Evolutionary conservation across 2,113 vertebrate species (phyloP).

Genomic region (Apteryx mantelli): DNA sequence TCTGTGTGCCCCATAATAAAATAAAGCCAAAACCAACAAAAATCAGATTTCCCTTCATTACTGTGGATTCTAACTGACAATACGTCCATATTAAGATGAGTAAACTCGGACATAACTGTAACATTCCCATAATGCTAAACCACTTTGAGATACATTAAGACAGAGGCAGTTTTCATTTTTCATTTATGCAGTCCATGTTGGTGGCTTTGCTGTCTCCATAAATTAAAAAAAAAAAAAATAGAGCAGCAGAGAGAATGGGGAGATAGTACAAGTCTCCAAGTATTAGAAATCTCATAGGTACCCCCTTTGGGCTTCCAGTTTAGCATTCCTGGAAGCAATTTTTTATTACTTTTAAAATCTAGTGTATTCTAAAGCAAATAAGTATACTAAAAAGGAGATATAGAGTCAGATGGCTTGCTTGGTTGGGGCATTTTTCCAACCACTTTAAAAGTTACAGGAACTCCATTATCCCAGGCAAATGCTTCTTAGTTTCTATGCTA

Average conservation of each 20-base stretch:
- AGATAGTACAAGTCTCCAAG: neutral
- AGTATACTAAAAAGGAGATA: neutral
- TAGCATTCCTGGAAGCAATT: neutral
- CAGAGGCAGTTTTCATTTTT: no score
- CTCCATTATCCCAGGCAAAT: neutral
- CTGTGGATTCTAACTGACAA: neutral
- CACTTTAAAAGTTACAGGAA: neutral
- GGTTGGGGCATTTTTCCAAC: neutral
- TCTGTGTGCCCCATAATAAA: neutral
- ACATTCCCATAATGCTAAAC: neutral
- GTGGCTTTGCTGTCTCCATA: neutral
- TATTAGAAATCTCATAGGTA: no score
- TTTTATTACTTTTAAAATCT: neutral
- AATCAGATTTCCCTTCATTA: neutral
- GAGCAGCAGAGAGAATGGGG: neutral
- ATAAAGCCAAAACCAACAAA: neutral
- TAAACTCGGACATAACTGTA: neutral
- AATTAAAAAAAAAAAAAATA: neutral
- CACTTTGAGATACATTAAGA: neutral
- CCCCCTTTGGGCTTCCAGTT: neutral
- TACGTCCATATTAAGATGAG: neutral
- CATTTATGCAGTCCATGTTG: neutral
- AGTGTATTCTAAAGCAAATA: neutral
- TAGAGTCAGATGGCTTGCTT: fast-evolving
- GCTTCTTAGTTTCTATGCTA: neutral